A percentile compares a stretch with the other conserved stretches of the same genome.
These are phyloP conservation scores for Artibeus jamaicensis DNA, from an alignment of 2,797 vertebrate species.

Conservation along the genomic window DNA sequence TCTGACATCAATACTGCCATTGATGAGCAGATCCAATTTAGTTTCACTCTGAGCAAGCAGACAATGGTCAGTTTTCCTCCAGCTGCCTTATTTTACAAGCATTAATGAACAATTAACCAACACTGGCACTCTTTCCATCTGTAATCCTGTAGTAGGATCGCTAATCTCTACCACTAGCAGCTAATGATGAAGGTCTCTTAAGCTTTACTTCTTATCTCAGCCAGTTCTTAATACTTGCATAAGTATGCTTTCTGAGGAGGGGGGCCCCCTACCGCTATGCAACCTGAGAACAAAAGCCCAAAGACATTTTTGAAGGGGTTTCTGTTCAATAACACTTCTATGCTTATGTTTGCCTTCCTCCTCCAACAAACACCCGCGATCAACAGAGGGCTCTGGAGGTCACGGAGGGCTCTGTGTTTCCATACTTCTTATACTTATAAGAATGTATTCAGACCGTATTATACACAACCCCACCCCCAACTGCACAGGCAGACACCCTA, in stretches of 20 bases:
- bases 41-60: conserved; percentile 79
- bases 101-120: conserved; percentile 92
- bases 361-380: conserved; percentile 87
- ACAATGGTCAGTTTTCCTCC: conserved; percentile 85
- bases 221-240: conserved; percentile 91
- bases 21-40: conserved; percentile 82
- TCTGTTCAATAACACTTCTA: conserved; percentile 88
- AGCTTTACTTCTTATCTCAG: conserved; percentile 89
- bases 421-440: conserved; percentile 87
- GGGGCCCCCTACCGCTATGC: conserved; percentile 85
- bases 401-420: conserved; percentile 84
- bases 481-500: conserved; percentile 79
- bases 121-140: conserved; percentile 88
- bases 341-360: conserved; percentile 87
- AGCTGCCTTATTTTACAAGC: conserved; percentile 87
- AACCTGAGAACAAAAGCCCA: conserved; percentile 87
- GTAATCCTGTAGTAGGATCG: conserved; percentile 89
- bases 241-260: conserved; percentile 86
- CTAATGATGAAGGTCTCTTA: conserved; percentile 93
- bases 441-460: conserved; percentile 88
- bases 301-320: conserved; percentile 88
- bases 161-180: conserved; percentile 91
- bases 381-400: conserved; percentile 85
- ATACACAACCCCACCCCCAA: conserved; percentile 77
- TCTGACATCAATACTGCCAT: conserved; percentile 78